Evolutionary conservation across 30 jellyfish, hydroid and myxozoan genomes (phyloP).

Genomic region (Aurelia sp.): DNA sequence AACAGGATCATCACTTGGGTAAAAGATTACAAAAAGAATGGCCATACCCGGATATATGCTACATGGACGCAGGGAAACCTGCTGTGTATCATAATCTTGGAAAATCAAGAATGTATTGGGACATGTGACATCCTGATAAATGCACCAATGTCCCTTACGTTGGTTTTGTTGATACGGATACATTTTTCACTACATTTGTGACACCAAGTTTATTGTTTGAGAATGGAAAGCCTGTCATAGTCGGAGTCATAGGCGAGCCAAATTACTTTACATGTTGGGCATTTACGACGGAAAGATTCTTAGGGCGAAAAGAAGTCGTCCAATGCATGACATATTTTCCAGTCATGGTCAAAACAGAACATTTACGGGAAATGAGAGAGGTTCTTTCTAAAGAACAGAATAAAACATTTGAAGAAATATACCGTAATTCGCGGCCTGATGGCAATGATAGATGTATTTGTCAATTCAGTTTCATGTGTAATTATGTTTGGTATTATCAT

Average conservation of each 20-base stretch:
- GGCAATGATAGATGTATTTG: slow-evolving; percentile 27
- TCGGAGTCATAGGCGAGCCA: slow-evolving; percentile 51
- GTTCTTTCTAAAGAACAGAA: slow-evolving; percentile 33
- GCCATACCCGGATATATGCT: slow-evolving; percentile 69
- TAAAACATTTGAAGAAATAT: slow-evolving; percentile 51
- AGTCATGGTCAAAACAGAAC: slow-evolving; percentile 58
- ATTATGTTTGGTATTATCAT: slow-evolving; percentile 71
- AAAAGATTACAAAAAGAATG: slow-evolving; percentile 25
- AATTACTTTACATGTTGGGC: slow-evolving; percentile 46
- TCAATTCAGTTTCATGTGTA: slow-evolving; percentile 70
- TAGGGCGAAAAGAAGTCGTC: slow-evolving; percentile 55
- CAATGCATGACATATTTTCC: slow-evolving; percentile 78
- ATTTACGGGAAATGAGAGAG: slow-evolving; percentile 44
- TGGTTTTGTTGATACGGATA: slow-evolving; percentile 79
- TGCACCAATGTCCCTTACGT: slow-evolving; percentile 52
- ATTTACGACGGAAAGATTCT: slow-evolving; percentile 29
- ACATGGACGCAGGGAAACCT: slow-evolving; percentile 30
- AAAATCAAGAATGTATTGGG: slow-evolving; percentile 64
- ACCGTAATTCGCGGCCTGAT: slow-evolving; percentile 3
- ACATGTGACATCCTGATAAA: slow-evolving; percentile 60
- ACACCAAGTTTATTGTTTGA: slow-evolving; percentile 67
- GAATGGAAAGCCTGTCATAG: slow-evolving; percentile 54
- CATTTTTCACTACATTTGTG: slow-evolving; percentile 56
- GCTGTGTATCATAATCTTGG: slow-evolving; percentile 43
- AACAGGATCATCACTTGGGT: slow-evolving; percentile 63